Evolutionary conservation across 2,888 invertebrate genomes (phyloP).

Genomic region (Lysandra coridon): DNA sequence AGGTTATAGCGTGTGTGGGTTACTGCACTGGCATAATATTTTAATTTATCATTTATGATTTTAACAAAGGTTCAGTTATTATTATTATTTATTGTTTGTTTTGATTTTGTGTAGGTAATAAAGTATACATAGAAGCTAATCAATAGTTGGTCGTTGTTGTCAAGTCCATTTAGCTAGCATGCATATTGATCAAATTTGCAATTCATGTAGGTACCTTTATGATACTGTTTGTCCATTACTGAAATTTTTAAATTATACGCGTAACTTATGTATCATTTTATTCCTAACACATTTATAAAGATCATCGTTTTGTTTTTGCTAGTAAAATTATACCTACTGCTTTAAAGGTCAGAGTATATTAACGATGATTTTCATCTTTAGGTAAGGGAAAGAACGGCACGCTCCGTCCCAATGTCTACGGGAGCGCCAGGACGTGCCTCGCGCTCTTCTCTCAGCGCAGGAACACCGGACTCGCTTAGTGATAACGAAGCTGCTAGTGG

Average conservation of each 20-base stretch:
- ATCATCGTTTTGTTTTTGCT: slow-evolving; percentile 21
- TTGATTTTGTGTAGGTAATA: slow-evolving; percentile 59
- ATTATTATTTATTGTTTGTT: slow-evolving; percentile 49
- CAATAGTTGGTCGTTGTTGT: slow-evolving; percentile 34
- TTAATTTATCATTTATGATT: slow-evolving; percentile 48
- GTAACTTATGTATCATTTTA: neutral
- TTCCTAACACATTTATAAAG: neutral
- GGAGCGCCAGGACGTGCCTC: slow-evolving; percentile 82
- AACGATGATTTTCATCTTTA: slow-evolving; percentile 55
- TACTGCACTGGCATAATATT: slow-evolving; percentile 24
- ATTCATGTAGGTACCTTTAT: neutral
- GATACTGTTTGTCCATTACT: slow-evolving; percentile 2
- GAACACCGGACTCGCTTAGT: slow-evolving; percentile 93
- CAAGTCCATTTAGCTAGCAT: slow-evolving; percentile 61
- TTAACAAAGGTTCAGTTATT: slow-evolving; percentile 51
- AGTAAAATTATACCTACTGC: neutral
- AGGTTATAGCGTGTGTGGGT: slow-evolving; percentile 51
- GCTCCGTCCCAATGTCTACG: slow-evolving; percentile 93
- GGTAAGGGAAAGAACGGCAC: slow-evolving; percentile 95
- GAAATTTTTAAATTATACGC: neutral
- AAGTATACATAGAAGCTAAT: slow-evolving; percentile 44
- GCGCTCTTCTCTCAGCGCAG: slow-evolving; percentile 89
- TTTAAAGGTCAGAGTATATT: slow-evolving; percentile 8
- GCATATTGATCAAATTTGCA: slow-evolving; percentile 43
- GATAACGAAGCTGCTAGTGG: slow-evolving; percentile 91